Evolutionary conservation across 1,140 invertebrate genomes (phyloP), one percentile per base, ranked within the genome.

Genomic region (Pectinophora gossypiella): DNA sequence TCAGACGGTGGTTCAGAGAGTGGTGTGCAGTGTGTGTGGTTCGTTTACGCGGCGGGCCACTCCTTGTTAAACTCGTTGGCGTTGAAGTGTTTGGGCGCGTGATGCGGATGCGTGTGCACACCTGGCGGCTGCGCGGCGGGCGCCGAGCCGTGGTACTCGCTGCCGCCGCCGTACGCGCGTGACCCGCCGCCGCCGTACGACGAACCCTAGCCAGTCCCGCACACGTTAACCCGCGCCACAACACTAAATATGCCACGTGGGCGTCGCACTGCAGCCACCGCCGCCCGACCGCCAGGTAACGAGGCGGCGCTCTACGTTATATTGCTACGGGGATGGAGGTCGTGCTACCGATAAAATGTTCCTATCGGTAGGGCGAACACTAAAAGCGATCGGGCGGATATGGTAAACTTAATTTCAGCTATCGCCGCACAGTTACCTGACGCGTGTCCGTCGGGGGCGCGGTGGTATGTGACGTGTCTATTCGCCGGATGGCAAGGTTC

Each of bases 11-110:
- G 5, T 27, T 5, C 5, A 12, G 12, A 6, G 23, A 27, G 23
- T 12, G 23, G 23, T 40, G 36, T 16, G 36, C 36, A 18, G 36
- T 32, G 36, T 40, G 36, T 10, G 16, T 35, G 27, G 27, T 4
- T 22, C 0, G 59, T 54, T 64, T 77, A 82, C 48, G 87, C 85
- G 76, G 87, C 84, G 61, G 84, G 82, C 87, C 87, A 88, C 79
- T 88, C 87, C 82, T 88, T 88, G 85, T 67, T 82, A 79, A 87
- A 87, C 68, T 87, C 87, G 68, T 74, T 73, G 65, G 77, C 72
- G 69, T 55, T 72, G 84, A 85, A 87, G 82, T 88, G 87, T 81
- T 87, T 87, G 75, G 82, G 83, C 76, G 79, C 83, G 85, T 81
- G 87, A 67, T 87, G 85, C 81, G 80, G 83, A 54, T 83, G 79